Percentiles rank a stretch among this genome's conserved stretches.
Evolutionary conservation across 2,888 invertebrate genomes (phyloP).

Genomic region (Athetis lepigone): DNA sequence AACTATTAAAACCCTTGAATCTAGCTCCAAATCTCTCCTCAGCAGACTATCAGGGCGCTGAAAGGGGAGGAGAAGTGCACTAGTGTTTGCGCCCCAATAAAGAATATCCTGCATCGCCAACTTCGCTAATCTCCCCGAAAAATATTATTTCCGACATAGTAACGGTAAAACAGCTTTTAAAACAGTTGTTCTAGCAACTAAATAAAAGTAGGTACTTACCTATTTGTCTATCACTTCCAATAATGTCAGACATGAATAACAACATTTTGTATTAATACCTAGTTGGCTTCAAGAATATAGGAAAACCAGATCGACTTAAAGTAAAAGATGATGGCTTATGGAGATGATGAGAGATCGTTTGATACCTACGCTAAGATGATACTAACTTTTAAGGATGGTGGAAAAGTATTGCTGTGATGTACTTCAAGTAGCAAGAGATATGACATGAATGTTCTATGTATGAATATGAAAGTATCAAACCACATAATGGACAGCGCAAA

Average conservation of each 20-base stretch:
- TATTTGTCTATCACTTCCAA: slow-evolving; percentile 48
- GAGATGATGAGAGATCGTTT: not conserved
- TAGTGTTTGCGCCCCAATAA: no score
- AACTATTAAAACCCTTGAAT: not conserved
- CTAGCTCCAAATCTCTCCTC: not conserved
- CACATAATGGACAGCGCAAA: not conserved
- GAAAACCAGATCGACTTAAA: not conserved
- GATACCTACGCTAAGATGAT: not conserved
- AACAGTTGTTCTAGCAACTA: not conserved
- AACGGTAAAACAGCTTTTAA: not conserved
- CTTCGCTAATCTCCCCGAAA: not conserved
- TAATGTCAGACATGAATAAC: slow-evolving; percentile 49
- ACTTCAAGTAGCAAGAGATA: not conserved
- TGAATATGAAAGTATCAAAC: not conserved
- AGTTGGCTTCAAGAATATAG: not conserved
- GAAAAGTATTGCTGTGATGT: not conserved
- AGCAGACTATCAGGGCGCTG: not conserved
- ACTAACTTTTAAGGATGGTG: not conserved
- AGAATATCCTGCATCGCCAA: not conserved
- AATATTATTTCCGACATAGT: no score
- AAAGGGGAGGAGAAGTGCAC: not conserved
- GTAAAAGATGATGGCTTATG: not conserved
- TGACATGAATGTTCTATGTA: not conserved
- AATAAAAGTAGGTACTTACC: slow-evolving; percentile 44
- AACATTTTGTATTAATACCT: slow-evolving; percentile 41